Evolutionary conservation across 2,797 vertebrate species (phyloP).

Genomic region (Anas acuta): DNA sequence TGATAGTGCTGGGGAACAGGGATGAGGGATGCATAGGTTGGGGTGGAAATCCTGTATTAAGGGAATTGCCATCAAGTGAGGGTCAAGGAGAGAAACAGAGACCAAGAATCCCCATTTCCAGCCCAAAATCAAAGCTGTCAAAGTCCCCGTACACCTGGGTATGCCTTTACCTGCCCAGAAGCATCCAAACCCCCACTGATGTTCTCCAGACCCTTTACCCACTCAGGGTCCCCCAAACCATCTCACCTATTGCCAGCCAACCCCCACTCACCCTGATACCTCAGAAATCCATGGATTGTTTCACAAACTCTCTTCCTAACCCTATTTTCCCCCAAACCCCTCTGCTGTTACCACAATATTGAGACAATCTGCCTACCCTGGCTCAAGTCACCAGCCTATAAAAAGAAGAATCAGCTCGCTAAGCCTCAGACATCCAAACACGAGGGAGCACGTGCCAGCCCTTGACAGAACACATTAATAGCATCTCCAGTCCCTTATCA

Average conservation of each 20-base stretch:
- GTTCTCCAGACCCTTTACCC: background rate
- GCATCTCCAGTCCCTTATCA: background rate
- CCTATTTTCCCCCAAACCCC: background rate
- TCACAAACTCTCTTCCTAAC: background rate
- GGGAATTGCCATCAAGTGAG: background rate
- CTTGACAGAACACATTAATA: background rate
- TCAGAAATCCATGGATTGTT: background rate
- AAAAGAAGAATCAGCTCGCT: background rate
- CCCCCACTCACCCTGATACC: background rate
- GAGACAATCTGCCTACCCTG: background rate
- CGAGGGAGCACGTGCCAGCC: background rate
- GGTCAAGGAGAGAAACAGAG: background rate
- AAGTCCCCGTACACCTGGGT: background rate
- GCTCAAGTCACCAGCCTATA: background rate
- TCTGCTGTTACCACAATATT: background rate
- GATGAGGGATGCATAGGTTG: background rate
- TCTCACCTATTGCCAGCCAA: background rate
- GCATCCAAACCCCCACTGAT: background rate
- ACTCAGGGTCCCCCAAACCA: background rate
- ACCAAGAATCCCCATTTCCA: background rate
- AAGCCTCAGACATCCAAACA: background rate
- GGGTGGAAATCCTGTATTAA: background rate
- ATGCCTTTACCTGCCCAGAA: background rate
- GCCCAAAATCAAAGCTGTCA: background rate
- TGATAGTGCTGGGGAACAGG: background rate